Conservation (phyloP, 1,140 invertebrate species). For the Polyergus mexicanus region DNA sequence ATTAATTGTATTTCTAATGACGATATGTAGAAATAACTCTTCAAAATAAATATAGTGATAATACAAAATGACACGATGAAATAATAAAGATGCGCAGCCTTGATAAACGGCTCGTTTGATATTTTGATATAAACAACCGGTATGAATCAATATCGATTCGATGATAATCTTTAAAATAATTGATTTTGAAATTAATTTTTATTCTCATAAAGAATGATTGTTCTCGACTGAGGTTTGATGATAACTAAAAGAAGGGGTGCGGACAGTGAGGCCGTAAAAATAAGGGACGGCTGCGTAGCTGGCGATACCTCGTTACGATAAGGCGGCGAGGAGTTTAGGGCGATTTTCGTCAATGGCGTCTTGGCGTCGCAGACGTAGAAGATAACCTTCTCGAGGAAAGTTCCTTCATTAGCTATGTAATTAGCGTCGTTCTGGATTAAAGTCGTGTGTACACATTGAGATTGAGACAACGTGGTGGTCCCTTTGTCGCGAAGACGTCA, state of each 20-base stretch:
- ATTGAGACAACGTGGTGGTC: conserved; percentile 45
- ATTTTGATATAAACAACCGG: too few relatives aligned
- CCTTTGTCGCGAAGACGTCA: conserved; percentile 44
- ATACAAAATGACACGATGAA: too few relatives aligned
- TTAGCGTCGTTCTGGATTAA: conserved; percentile 70
- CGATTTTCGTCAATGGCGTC: conserved; percentile 46
- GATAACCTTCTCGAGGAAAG: conserved; percentile 70
- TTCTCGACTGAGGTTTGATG: neutral
- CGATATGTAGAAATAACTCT: too few relatives aligned
- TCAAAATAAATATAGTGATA: too few relatives aligned
- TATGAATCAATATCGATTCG: too few relatives aligned
- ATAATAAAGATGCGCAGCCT: too few relatives aligned
- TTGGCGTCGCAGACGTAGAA: conserved; percentile 54
- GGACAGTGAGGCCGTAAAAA: conserved; percentile 41
- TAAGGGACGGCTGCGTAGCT: conserved; percentile 42
- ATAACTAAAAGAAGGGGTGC: neutral
- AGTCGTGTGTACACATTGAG: conserved; percentile 54
- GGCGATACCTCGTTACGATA: conserved; percentile 62
- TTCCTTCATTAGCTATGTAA: conserved; percentile 74
- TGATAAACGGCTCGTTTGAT: too few relatives aligned
- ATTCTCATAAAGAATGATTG: neutral
- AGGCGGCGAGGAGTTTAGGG: conserved; percentile 57
- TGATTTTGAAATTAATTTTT: conserved; percentile 25
- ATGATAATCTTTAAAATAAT: too few relatives aligned
- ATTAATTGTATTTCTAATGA: too few relatives aligned